Evolutionary conservation across 2,888 invertebrate species (phyloP).

Genomic region (Nomada fucata): DNA sequence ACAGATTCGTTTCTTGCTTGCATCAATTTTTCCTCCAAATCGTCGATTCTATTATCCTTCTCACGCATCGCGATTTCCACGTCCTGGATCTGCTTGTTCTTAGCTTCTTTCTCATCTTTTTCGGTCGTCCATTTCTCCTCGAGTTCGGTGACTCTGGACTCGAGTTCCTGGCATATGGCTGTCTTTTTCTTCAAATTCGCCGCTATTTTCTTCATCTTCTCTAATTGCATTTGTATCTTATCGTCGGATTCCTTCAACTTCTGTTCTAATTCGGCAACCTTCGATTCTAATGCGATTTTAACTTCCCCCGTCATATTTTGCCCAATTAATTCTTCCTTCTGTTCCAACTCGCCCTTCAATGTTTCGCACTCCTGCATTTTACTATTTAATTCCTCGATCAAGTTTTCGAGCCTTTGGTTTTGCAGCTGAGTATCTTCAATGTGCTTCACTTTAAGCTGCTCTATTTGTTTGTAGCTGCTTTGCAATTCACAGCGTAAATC

Average conservation of each 20-base stretch:
- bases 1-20: conserved; percentile 55
- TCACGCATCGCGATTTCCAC: conserved; percentile 65
- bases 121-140: conserved; percentile 75
- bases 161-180: conserved; percentile 87
- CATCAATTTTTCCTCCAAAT: conserved; percentile 72
- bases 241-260: conserved; percentile 85
- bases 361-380: conserved; percentile 83
- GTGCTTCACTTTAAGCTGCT: conserved; percentile 81
- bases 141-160: conserved; percentile 81
- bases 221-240: conserved; percentile 89
- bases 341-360: conserved; percentile 81
- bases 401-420: conserved; percentile 82
- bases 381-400: conserved; percentile 83
- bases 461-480: conserved; percentile 85
- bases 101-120: conserved; percentile 77
- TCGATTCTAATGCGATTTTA: conserved; percentile 78
- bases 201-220: conserved; percentile 92
- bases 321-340: conserved; percentile 82
- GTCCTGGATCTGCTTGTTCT: conserved; percentile 75
- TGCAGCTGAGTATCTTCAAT: conserved; percentile 83
- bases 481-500: conserved; percentile 75
- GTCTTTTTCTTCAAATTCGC: conserved; percentile 91
- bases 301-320: conserved; percentile 76
- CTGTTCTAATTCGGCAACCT: conserved; percentile 83
- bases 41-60: conserved; percentile 75